Evolutionary conservation across 2,797 vertebrate species (phyloP), one percentile per base, ranked within the genome.

Genomic region (Pangasius djambal): DNA sequence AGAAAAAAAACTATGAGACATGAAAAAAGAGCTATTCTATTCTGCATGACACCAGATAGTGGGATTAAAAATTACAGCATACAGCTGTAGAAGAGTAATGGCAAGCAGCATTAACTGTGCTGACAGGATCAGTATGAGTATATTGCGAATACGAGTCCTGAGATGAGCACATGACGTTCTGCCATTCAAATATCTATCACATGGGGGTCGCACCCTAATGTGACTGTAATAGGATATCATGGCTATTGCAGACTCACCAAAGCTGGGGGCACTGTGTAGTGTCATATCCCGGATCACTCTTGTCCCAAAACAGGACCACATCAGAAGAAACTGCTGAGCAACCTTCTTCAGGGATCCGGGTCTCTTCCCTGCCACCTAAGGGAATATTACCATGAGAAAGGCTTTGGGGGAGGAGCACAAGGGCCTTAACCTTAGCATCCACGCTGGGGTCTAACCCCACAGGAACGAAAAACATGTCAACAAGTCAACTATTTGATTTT

Each of bases 241-340:
- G 20, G 20, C 63, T 84, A 8, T 69, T 84, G 83, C 63, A 67
- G 28, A 88, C 96, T 97, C 97, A 99, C 99, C 99, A 44, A 99
- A 99, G 94, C 99, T 99, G 89, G 99, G 99, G 1, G 98, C 99
- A 0, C 99, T 99, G 93, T 99, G 99, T 93, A 99, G 96, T 92
- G 99, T 99, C 99, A 99, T 99, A 89, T 99, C 98, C 92, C 99
- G 97, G 94, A 99, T 99, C 93, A 99, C 98, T 94, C 99, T 97
- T 91, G 99, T 99, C 91, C 99, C 99, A 16, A 99, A 99, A 94
- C 99, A 99, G 57, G 99, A 99, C 99, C 99, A 99, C 98, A 99
- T 99, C 94, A 99, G 95, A 91, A 99, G 97, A 95, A 99, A 99
- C 96, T 99, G 99, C 91, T 99, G 98, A 89, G 99, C 98, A 91